Evolutionary conservation across 2,797 vertebrate genomes (phyloP).

Genomic region (Cyprinella venusta): DNA sequence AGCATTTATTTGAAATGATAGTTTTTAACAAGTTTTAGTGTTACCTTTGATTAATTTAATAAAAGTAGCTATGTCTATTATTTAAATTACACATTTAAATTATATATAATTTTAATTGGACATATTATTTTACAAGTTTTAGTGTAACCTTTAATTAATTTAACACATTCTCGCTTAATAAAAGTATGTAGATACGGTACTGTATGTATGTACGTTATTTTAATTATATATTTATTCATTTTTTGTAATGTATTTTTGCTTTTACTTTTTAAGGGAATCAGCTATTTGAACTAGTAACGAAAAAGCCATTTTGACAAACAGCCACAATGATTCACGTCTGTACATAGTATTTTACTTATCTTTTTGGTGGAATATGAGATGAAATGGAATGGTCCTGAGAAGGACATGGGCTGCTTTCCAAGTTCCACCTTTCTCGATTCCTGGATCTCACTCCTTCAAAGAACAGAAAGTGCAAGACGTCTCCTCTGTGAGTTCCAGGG

Average conservation of each 20-base stretch:
- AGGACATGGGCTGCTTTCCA: constrained; percentile 50
- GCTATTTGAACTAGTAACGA: background rate
- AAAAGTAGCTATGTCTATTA: no score
- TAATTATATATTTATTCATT: background rate
- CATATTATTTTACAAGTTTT: no score
- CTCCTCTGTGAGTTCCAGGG: constrained; percentile 56
- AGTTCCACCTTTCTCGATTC: constrained; percentile 36
- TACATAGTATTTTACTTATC: background rate
- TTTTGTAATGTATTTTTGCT: background rate
- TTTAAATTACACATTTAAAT: background rate
- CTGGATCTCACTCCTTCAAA: constrained; percentile 53
- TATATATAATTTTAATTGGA: no score
- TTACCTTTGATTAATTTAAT: no score
- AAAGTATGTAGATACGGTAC: no score
- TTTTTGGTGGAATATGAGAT: background rate
- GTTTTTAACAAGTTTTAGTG: background rate
- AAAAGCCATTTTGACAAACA: background rate
- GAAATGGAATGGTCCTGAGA: constrained; percentile 24
- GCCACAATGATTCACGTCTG: background rate
- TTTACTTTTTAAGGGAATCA: background rate
- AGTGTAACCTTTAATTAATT: background rate
- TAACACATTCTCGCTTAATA: background rate
- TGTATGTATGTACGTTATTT: background rate
- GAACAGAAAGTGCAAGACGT: constrained; percentile 58
- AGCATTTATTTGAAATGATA: background rate